These are phyloP conservation scores for Cheilosia pagana DNA, from an alignment of 2,888 invertebrate genomes.

Conservation along the genomic window DNA sequence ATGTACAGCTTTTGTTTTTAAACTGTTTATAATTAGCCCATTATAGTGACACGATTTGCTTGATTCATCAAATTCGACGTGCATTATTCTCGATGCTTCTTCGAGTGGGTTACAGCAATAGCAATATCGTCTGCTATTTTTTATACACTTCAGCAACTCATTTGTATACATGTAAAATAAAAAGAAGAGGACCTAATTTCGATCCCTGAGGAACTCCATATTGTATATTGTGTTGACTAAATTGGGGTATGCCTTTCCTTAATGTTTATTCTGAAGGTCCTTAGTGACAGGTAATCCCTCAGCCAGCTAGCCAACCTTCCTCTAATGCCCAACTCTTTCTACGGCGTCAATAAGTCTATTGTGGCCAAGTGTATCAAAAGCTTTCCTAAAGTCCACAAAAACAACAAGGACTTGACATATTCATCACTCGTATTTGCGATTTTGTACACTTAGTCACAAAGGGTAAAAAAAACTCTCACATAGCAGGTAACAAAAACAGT, in stretches of 20 bases:
- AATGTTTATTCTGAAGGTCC: not conserved
- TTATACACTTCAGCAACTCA: not conserved
- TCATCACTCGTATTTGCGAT: too few species aligned
- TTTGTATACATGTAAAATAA: constrained; percentile 8
- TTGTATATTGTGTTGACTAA: not conserved
- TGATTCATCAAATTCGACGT: not conserved
- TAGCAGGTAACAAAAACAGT: not conserved
- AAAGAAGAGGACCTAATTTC: constrained; percentile 8
- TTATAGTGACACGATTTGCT: not conserved
- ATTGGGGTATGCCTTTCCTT: not conserved
- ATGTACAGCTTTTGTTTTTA: not conserved
- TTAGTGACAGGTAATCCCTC: not conserved
- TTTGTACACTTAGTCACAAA: too few species aligned
- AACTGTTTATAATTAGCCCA: not conserved
- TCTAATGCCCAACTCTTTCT: too few species aligned
- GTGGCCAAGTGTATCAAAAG: not conserved
- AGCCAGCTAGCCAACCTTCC: not conserved
- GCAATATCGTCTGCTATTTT: not conserved
- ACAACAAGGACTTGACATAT: too few species aligned
- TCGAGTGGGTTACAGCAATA: not conserved
- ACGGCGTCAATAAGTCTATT: too few species aligned
- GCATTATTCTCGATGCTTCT: not conserved
- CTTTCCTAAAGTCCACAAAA: not conserved
- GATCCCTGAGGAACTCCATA: constrained; percentile 19
- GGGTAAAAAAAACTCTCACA: too few species aligned